phyloP scores from a whole-genome alignment of 2,888 invertebrate genomes.

The Amphimallon solstitiale region DNA sequence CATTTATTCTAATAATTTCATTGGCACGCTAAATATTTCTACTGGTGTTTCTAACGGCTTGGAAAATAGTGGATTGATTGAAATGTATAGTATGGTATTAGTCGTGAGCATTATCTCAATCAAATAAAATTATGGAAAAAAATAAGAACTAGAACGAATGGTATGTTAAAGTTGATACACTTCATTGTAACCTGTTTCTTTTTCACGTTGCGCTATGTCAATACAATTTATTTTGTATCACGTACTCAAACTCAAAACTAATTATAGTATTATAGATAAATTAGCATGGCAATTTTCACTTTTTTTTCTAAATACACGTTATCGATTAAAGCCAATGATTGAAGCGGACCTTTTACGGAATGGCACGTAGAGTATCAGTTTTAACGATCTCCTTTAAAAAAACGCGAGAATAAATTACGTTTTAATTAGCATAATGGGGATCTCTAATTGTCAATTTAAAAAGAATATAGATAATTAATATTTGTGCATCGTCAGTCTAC shows the following conservation, averaged over 20 bases:
- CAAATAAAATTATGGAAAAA: too few relatives aligned
- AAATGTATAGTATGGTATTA: too few relatives aligned
- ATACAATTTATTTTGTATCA: constrained; percentile 4
- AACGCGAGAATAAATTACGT: neutral
- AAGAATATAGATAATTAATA: constrained; percentile 17
- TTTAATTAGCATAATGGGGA: neutral
- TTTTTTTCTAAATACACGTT: neutral
- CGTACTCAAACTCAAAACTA: neutral
- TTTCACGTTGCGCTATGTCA: neutral
- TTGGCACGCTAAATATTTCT: too few relatives aligned
- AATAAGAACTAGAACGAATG: too few relatives aligned
- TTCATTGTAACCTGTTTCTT: neutral
- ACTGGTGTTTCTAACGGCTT: too few relatives aligned
- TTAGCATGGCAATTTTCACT: neutral
- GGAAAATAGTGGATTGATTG: too few relatives aligned
- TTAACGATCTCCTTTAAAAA: neutral
- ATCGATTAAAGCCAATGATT: constrained; percentile 3
- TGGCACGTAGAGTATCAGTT: neutral
- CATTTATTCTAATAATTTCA: too few relatives aligned
- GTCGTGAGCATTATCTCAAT: too few relatives aligned
- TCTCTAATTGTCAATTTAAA: constrained; percentile 1
- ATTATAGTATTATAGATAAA: constrained; percentile 7
- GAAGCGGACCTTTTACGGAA: neutral
- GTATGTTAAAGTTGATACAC: too few relatives aligned
- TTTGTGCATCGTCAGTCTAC: constrained; percentile 2